These are phyloP conservation scores for Tiliacea aurago DNA, from an alignment of 2,888 invertebrate genomes.

Conservation along the genomic window DNA sequence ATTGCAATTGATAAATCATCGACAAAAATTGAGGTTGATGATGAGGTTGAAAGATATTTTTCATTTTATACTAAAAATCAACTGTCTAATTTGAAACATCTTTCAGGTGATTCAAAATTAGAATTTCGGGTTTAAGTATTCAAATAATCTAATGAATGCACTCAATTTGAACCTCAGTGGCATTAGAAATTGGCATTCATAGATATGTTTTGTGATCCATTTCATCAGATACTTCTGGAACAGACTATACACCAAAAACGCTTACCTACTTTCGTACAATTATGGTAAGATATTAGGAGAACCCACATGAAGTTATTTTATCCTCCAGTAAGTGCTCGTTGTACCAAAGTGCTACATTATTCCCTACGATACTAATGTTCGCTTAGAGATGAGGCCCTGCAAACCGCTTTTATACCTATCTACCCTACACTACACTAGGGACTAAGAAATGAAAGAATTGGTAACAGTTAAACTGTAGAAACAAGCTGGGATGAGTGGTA, in stretches of 20 bases:
- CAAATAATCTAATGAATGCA: too few species aligned
- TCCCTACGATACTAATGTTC: slow-evolving; percentile 50
- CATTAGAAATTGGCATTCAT: too few species aligned
- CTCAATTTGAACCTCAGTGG: too few species aligned
- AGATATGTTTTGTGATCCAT: too few species aligned
- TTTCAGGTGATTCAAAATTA: too few species aligned
- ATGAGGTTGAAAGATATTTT: too few species aligned
- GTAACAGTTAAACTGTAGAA: slow-evolving; percentile 20
- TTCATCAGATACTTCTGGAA: too few species aligned
- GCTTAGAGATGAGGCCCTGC: slow-evolving; percentile 32
- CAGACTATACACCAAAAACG: slow-evolving; percentile 3
- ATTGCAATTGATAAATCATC: too few species aligned
- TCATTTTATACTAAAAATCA: too few species aligned
- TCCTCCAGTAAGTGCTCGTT: slow-evolving; percentile 49
- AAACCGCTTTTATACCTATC: slow-evolving; percentile 41
- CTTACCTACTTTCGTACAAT: slow-evolving; percentile 18
- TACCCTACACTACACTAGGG: slow-evolving; percentile 20
- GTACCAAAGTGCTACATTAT: slow-evolving; percentile 55
- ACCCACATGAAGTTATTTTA: slow-evolving; percentile 53
- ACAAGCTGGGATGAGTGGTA: background rate
- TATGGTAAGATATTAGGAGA: slow-evolving; percentile 30
- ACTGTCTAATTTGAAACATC: too few species aligned
- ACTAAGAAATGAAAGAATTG: slow-evolving; percentile 13
- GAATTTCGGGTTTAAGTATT: too few species aligned
- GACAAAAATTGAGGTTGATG: too few species aligned